Evolutionary conservation across 2,888 invertebrate species (phyloP).

Genomic region (Trissolcus japonicus): DNA sequence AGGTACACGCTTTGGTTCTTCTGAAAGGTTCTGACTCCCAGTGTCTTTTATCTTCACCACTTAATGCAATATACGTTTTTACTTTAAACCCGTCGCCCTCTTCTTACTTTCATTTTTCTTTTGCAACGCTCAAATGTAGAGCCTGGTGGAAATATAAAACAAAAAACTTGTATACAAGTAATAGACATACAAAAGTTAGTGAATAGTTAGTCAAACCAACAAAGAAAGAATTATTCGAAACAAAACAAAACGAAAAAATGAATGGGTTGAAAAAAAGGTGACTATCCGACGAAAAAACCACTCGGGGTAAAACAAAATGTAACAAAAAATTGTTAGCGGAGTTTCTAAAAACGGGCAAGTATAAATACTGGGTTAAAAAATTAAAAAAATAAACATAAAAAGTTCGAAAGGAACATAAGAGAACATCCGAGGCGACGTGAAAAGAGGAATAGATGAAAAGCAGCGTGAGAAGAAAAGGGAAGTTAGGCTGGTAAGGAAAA

Average conservation of each 20-base stretch:
- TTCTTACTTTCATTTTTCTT: slow-evolving; percentile 21
- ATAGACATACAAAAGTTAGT: slow-evolving; percentile 11
- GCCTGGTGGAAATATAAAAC: not conserved
- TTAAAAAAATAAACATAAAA: not conserved
- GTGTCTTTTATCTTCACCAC: slow-evolving; percentile 39
- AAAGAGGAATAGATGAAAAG: slow-evolving; percentile 55
- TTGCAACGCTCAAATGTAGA: slow-evolving; percentile 9
- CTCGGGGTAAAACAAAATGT: no score
- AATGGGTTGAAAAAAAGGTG: not conserved
- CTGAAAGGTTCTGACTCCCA: no score
- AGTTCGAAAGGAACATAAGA: no score
- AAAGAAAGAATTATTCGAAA: not conserved
- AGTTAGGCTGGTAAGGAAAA: slow-evolving; percentile 43
- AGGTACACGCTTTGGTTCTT: slow-evolving; percentile 7
- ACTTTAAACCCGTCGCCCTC: slow-evolving; percentile 29
- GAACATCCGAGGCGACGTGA: not conserved
- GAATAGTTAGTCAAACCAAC: slow-evolving; percentile 13
- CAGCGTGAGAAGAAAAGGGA: slow-evolving; percentile 52
- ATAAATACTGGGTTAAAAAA: not conserved
- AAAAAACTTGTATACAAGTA: slow-evolving; percentile 10
- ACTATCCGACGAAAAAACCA: not conserved
- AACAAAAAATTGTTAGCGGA: no score
- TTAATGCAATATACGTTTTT: slow-evolving; percentile 39
- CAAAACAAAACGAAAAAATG: not conserved
- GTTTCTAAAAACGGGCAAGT: no score